These are phyloP conservation scores for Tenthredo mesomela DNA, from an alignment of 2,888 invertebrate genomes.

Conservation along the genomic window DNA sequence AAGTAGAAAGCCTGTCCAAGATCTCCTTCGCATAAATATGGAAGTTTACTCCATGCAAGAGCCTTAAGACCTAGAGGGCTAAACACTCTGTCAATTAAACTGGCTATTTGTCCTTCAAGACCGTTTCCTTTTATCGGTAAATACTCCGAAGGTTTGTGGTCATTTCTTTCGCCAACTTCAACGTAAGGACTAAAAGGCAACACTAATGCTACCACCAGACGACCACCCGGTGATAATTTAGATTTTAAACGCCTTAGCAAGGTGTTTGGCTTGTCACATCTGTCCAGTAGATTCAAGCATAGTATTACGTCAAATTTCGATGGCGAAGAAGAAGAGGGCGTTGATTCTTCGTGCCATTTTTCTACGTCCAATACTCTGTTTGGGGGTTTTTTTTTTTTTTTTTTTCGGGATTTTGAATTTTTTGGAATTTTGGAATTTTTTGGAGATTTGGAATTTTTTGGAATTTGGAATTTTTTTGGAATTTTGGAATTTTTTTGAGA, in stretches of 20 bases:
- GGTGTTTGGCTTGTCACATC: conserved; percentile 91
- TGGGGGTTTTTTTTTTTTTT: too few species aligned
- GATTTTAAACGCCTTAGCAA: conserved; percentile 88
- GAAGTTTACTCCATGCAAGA: conserved; percentile 92
- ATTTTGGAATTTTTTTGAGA: too few species aligned
- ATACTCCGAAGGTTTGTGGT: conserved; percentile 86
- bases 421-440: background rate
- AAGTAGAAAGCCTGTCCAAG: conserved; percentile 94
- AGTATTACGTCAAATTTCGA: conserved; percentile 87
- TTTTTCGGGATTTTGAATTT: background rate
- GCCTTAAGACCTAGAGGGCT: conserved; percentile 87
- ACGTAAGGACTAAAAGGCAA: conserved; percentile 97
- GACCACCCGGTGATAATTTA: conserved; percentile 87
- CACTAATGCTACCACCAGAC: conserved; percentile 93
- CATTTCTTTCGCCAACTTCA: conserved; percentile 88
- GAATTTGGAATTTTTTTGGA: background rate
- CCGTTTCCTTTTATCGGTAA: conserved; percentile 84
- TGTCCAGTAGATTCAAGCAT: conserved; percentile 96
- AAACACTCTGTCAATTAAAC: conserved; percentile 84
- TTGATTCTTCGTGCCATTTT: conserved; percentile 81
- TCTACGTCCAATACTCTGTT: conserved; percentile 86
- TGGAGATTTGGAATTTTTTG: background rate
- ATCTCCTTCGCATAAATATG: conserved; percentile 98
- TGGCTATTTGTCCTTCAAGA: conserved; percentile 90
- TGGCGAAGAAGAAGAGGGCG: conserved; percentile 66